phyloP scores from a whole-genome alignment of 2,113 vertebrate species.

The Xenopus laevis region DNA sequence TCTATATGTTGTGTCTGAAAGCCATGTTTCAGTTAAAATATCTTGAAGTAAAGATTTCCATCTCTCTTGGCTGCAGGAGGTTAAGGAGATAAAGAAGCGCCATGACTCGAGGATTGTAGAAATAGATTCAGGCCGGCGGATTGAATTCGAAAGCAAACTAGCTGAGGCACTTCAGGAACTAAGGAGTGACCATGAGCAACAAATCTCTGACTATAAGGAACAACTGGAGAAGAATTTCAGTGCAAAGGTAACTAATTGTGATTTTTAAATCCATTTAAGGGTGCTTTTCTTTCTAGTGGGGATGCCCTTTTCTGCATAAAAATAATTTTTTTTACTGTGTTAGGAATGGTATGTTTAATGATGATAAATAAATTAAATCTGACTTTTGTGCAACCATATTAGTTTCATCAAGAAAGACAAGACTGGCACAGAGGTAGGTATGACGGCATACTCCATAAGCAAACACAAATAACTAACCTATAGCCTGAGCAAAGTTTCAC shows the following conservation, averaged over 20 bases:
- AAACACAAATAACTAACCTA: no score
- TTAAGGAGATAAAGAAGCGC: slow-evolving; percentile 46
- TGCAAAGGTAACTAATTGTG: slow-evolving; percentile 61
- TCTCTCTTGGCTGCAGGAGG: slow-evolving; percentile 4
- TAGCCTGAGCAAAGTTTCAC: no score
- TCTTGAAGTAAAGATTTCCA: not conserved
- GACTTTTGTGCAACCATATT: no score
- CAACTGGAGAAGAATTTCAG: slow-evolving; percentile 68
- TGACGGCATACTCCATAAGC: no score
- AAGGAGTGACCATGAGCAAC: slow-evolving; percentile 65
- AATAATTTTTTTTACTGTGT: no score
- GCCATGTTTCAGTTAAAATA: slow-evolving; percentile 24
- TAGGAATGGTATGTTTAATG: no score
- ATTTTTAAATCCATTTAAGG: not conserved
- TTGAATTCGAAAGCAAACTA: slow-evolving; percentile 72
- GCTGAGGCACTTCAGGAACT: slow-evolving; percentile 65
- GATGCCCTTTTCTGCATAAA: no score
- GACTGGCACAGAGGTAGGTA: no score
- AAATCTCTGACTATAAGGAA: slow-evolving; percentile 75
- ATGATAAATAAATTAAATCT: no score
- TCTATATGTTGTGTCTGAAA: no score
- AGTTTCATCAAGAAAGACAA: no score
- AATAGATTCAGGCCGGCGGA: slow-evolving; percentile 61
- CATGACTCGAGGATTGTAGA: slow-evolving; percentile 69
- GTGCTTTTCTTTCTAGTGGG: no score